Base-by-base conservation (phyloP, 2,797 vertebrate species). In the Anas georgica region DNA sequence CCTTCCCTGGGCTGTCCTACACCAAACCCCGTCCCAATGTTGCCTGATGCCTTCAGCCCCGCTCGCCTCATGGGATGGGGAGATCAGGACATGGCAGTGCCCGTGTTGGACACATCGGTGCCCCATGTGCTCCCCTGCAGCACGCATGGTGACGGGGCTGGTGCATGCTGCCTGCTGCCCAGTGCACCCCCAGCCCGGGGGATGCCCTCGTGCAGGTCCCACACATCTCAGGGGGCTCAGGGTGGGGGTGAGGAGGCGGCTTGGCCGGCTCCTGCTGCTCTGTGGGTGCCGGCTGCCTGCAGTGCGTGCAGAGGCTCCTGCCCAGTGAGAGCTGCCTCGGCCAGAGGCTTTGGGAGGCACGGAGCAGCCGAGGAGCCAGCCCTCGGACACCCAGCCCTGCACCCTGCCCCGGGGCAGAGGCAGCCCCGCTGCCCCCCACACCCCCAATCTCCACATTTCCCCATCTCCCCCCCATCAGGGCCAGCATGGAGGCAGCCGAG, bases 401-500 rank as follows among this genome's bases (percentile, higher is more conserved):
- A 20, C 26, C 26, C 17, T 18, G 17, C 28, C 29, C 3, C 6
- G 4, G 54, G 17, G 29, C 54, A 55, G 29, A 29, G 31, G 55
- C 55, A 58, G 55, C 8, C 8, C 56, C 3, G 10, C 54, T 9
- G 21, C n/a, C 56, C 22, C 10, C 12, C 13, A 12, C 25, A 41
- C 15, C 41, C 41, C 16, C 41, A 16, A 41, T 41, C 41, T 41
- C 41, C 15, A 7, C 52, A 18, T 31, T 10, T 18, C 54, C 26
- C 6, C 12, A 9, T 29, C 60, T 20, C 35, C 35, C 60, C 45
- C 58, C 17, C 4, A 48, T 11, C 83, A 99, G 99, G 97, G 96
- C 98, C 28, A 97, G 97, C 59, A 94, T 99, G 96, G 98, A 98
- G 26, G 92, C 92, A 5, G 98, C 98, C 1, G 97, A 98, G 6